A percentile compares a stretch with the other conserved stretches of the same genome.
phyloP scores from a whole-genome alignment of 1,140 invertebrate species.

The Orius insidiosus region DNA sequence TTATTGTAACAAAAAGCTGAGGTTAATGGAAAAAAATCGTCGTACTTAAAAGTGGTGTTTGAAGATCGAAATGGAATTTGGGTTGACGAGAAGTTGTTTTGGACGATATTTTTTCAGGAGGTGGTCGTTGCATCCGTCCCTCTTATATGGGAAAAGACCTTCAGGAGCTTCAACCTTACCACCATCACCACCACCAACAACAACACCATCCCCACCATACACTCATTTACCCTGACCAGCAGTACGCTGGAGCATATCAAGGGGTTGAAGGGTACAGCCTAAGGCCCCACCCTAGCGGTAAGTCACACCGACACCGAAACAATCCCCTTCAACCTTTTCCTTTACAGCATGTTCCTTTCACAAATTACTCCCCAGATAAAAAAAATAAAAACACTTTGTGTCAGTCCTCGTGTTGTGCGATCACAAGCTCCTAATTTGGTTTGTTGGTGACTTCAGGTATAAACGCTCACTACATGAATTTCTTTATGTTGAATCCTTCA shows the following conservation, averaged over 20 bases:
- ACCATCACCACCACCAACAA: constrained; percentile 2
- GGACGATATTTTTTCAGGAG: neutral
- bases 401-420: no score
- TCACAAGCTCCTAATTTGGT: no score
- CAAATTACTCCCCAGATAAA: no score
- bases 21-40: no score
- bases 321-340: constrained; percentile 1
- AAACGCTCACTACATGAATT: no score
- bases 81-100: neutral
- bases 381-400: no score
- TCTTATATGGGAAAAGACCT: neutral
- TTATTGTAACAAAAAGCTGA: no score
- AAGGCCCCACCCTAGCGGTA: constrained; percentile 4
- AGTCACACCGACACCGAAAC: neutral
- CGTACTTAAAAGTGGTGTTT: no score
- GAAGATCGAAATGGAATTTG: no score
- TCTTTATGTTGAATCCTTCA: no score
- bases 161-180: neutral
- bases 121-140: neutral
- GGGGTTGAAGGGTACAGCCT: no score
- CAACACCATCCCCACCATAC: constrained; percentile 3
- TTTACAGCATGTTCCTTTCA: neutral
- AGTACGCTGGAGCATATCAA: constrained; percentile 2
- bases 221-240: constrained; percentile 6
- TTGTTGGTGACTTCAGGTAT: no score